Base-by-base conservation (phyloP, 1,140 invertebrate genomes). In the Tetranychus cinnabarinus region DNA sequence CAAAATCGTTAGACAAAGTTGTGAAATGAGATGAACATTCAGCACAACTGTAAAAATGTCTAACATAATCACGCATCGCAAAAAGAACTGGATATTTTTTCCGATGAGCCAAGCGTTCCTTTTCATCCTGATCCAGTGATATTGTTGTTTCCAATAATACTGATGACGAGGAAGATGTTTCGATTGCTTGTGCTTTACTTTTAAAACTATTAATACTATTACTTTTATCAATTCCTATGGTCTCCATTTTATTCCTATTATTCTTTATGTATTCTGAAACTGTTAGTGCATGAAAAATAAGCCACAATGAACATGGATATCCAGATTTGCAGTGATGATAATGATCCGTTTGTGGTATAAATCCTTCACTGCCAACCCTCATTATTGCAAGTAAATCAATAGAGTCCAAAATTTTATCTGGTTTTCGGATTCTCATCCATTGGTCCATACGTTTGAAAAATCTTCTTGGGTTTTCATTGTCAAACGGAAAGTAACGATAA, bases 301-400 rank as follows among this genome's bases (percentile, higher is more conserved):
- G 85, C 95, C 95, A 98, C n/a, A 98, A 72, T 0, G 87, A 82
- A 75, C 95, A 98, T 1, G 91, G 86, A 71, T 89, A 97, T n/a
- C 91, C 89, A 15, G 46, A 47, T 47, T n/a, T 12, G 46, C 46
- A 47, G 23, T 47, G 46, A 47, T 15, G 13, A 47, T 47, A 47
- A 47, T 47, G 13, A 47, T 47, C 46, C 13, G 13, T 15, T 47
- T 47, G 46, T 55, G 67, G 67, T 8, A 72, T 56, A 33, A 62
- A 64, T 6, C 58, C 60, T n/a, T 62, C 58, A 42, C 58, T 63
- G 12, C 56, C 56, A 6, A 35, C 59, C 31, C 37, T 39, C 13
- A 65, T 56, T 5, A 64, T 45, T 23, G 42, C 59, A 15, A 13
- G 15, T 7, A 64, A 48, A 31, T 60, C 47, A 10, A 42, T 35